Evolutionary conservation across 2,888 invertebrate genomes (phyloP), one percentile per base, ranked within the genome.

Genomic region (Mythimna vitellina): DNA sequence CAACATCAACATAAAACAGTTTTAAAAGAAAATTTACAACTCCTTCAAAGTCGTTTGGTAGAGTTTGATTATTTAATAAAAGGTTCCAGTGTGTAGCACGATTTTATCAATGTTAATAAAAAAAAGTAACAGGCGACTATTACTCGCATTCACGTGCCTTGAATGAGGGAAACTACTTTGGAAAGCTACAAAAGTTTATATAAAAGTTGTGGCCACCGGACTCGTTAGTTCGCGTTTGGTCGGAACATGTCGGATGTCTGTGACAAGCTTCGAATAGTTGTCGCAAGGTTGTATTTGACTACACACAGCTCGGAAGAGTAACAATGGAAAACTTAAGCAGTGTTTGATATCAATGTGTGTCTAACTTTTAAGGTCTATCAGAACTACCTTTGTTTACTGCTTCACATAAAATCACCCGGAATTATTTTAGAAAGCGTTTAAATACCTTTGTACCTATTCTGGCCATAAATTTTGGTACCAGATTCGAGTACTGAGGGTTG

Each of bases 171-270:
- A 88, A 85, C 82, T 77, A 86, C 82, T 78, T 76, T 14, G 42
- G 60, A 76, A 82, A 68, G 42, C 57, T 87, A 86, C 70, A 75
- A 83, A 87, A 88, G 86, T 87, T 84, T 71, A 78, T 85, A 83
- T 84, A 87, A 87, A 90, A 89, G 87, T 88, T 86, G 73, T 75
- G 81, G 80, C 80, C 79, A 84, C 67, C 66, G 77, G 73, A 84
- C 83, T 89, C 85, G 87, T 86, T 89, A 88, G 86, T 78, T 78
- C 77, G 73, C 69, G 77, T 80, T 80, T 66, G 65, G 71, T 57
- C 65, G 72, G 65, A 70, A 75, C 72, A 70, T 58, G 61, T 64
- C 38, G 67, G 61, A 63, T 72, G 63, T 74, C 62, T 57, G 68
- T 60, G 67, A 58, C 60, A 66, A 68, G 67, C 32, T 53, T 1